A percentile compares a stretch with the other conserved stretches of the same genome.
Evolutionary conservation across 2,888 invertebrate species (phyloP).

Genomic region (Pachymerium ferrugineum): DNA sequence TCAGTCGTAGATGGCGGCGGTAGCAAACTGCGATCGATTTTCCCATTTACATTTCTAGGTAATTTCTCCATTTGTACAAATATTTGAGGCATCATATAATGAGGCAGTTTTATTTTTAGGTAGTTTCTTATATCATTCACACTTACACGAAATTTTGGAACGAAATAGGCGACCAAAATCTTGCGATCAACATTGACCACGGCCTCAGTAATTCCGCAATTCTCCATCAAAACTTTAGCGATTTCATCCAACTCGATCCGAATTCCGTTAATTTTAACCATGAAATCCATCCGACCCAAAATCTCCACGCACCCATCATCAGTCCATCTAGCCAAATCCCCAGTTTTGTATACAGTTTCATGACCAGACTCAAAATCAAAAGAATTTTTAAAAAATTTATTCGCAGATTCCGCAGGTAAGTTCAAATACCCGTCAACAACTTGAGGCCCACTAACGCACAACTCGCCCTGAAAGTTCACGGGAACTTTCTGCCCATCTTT

Average conservation of each 20-base stretch:
- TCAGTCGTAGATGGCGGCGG: background rate
- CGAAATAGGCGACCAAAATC: background rate
- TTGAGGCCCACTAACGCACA: slow-evolving; percentile 74
- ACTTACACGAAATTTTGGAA: background rate
- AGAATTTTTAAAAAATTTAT: slow-evolving; percentile 69
- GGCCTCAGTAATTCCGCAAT: background rate
- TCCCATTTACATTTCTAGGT: background rate
- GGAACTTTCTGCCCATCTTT: slow-evolving; percentile 59
- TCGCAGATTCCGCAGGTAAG: slow-evolving; percentile 57
- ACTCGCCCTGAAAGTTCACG: slow-evolving; percentile 69
- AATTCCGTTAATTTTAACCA: slow-evolving; percentile 10
- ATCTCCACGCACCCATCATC: background rate
- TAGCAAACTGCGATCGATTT: background rate
- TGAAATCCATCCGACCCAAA: background rate
- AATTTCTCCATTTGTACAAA: background rate
- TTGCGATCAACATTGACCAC: background rate
- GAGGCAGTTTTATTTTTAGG: background rate
- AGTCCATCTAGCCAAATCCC: slow-evolving; percentile 56
- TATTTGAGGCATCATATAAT: background rate
- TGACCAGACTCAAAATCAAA: slow-evolving; percentile 56
- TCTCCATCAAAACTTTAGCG: background rate
- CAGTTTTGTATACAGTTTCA: slow-evolving; percentile 68
- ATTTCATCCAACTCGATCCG: slow-evolving; percentile 20
- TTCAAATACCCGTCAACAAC: slow-evolving; percentile 71
- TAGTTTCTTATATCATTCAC: background rate